A percentile compares a stretch with the other conserved stretches of the same genome.
These are phyloP conservation scores for Eupelmus urozonus DNA, from an alignment of 2,888 invertebrate species.

Conservation along the genomic window DNA sequence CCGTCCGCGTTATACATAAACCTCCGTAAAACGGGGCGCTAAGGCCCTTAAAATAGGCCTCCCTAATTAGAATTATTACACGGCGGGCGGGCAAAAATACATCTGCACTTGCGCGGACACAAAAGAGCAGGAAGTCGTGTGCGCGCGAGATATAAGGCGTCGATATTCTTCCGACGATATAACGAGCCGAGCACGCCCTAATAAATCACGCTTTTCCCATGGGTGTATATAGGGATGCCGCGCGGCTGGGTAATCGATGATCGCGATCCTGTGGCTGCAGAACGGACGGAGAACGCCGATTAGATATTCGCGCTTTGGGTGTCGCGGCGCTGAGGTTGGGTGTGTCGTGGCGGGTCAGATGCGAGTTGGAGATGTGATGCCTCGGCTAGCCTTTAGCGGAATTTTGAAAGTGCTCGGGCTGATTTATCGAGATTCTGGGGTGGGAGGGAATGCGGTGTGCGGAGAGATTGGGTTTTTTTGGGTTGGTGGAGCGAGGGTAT, in stretches of 20 bases:
- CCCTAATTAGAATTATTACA: slow-evolving; percentile 57
- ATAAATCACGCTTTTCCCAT: slow-evolving; percentile 72
- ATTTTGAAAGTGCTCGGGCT: neutral
- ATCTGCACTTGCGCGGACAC: slow-evolving; percentile 26
- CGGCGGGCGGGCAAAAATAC: neutral
- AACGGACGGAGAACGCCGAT: neutral
- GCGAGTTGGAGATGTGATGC: no score
- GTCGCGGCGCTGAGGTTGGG: neutral
- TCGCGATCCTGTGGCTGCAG: slow-evolving; percentile 45
- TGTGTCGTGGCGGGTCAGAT: neutral
- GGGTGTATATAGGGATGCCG: no score
- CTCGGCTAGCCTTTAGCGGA: neutral
- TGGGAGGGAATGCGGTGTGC: neutral
- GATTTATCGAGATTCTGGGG: neutral
- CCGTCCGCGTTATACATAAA: neutral
- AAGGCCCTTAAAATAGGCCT: no score
- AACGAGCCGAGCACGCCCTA: slow-evolving; percentile 67
- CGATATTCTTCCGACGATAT: slow-evolving; percentile 68
- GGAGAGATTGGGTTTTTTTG: no score
- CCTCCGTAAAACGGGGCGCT: no score
- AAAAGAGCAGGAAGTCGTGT: slow-evolving; percentile 59
- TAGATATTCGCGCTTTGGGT: slow-evolving; percentile 16
- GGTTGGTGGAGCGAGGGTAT: no score
- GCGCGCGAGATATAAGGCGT: neutral
- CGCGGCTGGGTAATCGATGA: no score